Base-by-base conservation (phyloP, 1,140 invertebrate genomes). In the Gryllus bimaculatus region DNA sequence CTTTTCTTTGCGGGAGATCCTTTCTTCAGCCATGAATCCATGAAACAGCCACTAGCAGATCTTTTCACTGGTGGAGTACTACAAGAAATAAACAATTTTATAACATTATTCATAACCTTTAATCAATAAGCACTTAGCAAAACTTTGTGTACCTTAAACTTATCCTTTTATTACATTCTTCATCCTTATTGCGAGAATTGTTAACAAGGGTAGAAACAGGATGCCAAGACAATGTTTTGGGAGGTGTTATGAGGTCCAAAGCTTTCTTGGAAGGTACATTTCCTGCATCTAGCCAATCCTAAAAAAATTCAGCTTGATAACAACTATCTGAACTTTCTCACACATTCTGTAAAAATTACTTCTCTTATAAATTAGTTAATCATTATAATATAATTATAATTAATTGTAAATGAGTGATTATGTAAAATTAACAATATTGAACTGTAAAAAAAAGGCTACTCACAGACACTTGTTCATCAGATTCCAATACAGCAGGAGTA, bases 401-500 rank as follows among this genome's bases (percentile, higher is more conserved):
- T 13, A 1, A 3, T 73, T 15, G 66, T 73, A 73, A 1, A 73
- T 73, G 13, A 73, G n/a, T 73, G 66, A 73, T 73, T 15, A 73
- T 3, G 5, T 39, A 39, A 39, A 39, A 5, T 39, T 39, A 39
- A 39, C 26, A 39, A 39, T 2, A 5, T 39, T 39, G 26, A 75
- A 15, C 10, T 21, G 74, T 39, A 20, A n/a, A 21, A 47, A 7
- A 47, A 47, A 75, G 82, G 49, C 74, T 82, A 83, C 85, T 85
- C 85, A 92, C 92, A 81, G 90, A 84, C 81, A 93, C 88, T 85
- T 93, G 89, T 84, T 93, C 86, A 48, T 92, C 89, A 75, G 87
- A 90, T 48, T 91, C 89, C 26, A 95, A 85, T 83, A 95, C 90
- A 48, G 93, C 91, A 78, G 94, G 94, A 89, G 93, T 92, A 83